These are phyloP conservation scores for Orussus abietinus DNA, from an alignment of 1,140 invertebrate species.

Conservation along the genomic window DNA sequence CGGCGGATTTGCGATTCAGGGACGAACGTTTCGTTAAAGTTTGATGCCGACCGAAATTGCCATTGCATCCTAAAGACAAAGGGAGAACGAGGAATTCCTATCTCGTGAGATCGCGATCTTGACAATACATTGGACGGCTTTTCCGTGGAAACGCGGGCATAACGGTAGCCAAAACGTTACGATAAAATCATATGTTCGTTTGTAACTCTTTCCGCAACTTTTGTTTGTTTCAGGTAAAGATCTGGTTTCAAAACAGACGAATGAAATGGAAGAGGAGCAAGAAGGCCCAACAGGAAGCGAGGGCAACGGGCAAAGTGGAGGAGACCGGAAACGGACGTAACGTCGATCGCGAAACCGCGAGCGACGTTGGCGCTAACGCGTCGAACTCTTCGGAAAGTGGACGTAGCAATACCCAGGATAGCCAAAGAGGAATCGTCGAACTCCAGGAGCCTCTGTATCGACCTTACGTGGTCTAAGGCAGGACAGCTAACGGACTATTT, in stretches of 20 bases:
- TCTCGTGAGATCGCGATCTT: no score
- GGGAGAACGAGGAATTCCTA: no score
- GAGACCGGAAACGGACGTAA: constrained; percentile 31
- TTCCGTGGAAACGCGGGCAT: no score
- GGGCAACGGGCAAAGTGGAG: constrained; percentile 40
- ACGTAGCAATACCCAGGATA: constrained; percentile 37
- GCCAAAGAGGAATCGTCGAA: constrained; percentile 33
- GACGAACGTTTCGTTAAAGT: no score
- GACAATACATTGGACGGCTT: no score
- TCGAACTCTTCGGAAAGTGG: constrained; percentile 34
- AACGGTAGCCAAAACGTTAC: no score
- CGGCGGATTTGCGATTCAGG: no score
- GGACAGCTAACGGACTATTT: no score
- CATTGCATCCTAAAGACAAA: no score
- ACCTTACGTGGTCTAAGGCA: constrained; percentile 50
- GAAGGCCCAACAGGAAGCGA: constrained; percentile 82
- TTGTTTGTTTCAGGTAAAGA: constrained; percentile 78
- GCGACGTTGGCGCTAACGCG: constrained; percentile 34
- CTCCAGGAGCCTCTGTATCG: constrained; percentile 49
- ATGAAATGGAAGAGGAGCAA: constrained; percentile 97
- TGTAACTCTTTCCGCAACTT: no score
- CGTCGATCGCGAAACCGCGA: constrained; percentile 32
- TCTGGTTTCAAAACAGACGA: constrained; percentile 92
- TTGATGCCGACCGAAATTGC: no score
- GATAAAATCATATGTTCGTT: no score